These are phyloP conservation scores for Ornithorhynchus anatinus DNA, from an alignment of 2,113 vertebrate genomes.

Conservation along the genomic window DNA sequence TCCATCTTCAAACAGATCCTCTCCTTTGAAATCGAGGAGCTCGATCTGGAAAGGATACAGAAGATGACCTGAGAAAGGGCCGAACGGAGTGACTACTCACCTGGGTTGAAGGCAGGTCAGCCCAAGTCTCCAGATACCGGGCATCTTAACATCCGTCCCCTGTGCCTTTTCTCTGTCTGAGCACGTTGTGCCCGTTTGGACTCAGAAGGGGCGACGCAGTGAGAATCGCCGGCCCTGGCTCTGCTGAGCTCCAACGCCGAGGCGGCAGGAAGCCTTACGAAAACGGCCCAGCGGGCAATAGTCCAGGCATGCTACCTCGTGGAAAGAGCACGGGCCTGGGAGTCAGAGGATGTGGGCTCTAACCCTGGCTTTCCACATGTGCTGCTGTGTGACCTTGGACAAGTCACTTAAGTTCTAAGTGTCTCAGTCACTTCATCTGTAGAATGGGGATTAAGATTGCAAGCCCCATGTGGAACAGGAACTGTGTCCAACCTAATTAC, in stretches of 20 bases:
- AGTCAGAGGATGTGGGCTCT: no score
- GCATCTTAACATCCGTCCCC: constrained; percentile 47
- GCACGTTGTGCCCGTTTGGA: no score
- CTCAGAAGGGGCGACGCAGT: constrained; percentile 44
- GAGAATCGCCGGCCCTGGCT: constrained; percentile 47
- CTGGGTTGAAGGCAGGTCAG: constrained; percentile 20
- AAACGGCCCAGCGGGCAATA: constrained; percentile 7
- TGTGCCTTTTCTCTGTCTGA: no score
- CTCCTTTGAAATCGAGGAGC: constrained; percentile 90
- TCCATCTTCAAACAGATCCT: constrained; percentile 87
- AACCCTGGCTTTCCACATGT: no score
- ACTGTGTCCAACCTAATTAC: no score
- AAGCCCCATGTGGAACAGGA: no score
- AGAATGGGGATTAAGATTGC: no score
- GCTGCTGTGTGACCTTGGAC: no score
- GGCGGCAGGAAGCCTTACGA: constrained; percentile 34
- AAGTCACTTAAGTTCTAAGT: no score
- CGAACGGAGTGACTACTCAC: constrained; percentile 42
- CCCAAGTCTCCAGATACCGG: constrained; percentile 38
- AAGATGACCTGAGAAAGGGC: constrained; percentile 27
- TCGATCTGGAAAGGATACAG: constrained; percentile 79
- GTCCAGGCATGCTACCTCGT: no score
- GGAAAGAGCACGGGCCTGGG: no score
- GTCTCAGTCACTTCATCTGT: no score
- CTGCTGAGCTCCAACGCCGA: constrained; percentile 7